phyloP scores from a whole-genome alignment of 2,797 vertebrate species.

The Gouania willdenowi region DNA sequence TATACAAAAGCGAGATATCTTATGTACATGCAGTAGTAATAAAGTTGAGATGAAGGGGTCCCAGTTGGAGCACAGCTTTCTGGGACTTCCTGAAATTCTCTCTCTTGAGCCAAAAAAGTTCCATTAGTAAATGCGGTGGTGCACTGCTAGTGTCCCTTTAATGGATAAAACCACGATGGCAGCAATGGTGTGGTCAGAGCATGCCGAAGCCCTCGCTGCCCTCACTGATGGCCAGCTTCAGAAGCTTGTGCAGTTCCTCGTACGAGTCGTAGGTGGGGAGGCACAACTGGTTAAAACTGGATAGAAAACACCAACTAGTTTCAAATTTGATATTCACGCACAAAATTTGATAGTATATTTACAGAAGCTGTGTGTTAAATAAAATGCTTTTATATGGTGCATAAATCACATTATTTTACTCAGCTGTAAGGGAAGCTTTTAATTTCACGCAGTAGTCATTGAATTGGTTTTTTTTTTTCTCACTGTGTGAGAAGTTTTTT shows the following conservation, averaged over 20 bases:
- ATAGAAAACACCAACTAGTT: too few relatives aligned
- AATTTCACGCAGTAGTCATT: too few relatives aligned
- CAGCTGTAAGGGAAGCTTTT: too few relatives aligned
- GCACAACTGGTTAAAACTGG: constrained; percentile 99
- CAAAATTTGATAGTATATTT: too few relatives aligned
- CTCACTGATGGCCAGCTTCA: constrained; percentile 98
- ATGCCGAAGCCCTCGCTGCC: constrained; percentile 98
- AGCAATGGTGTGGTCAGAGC: constrained; percentile 78
- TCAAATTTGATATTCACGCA: too few relatives aligned
- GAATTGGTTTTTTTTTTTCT: too few relatives aligned
- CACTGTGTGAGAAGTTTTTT: too few relatives aligned
- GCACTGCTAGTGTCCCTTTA: constrained; percentile 12
- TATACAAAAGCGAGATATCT: constrained; percentile 39
- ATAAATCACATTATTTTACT: too few relatives aligned
- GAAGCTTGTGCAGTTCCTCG: constrained; percentile 97
- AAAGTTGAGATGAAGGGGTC: constrained; percentile 26
- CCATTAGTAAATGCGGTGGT: constrained; percentile 5
- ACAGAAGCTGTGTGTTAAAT: too few relatives aligned
- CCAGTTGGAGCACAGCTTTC: constrained; percentile 22
- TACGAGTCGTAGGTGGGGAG: constrained; percentile 98
- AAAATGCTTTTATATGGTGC: too few relatives aligned
- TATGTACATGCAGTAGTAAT: constrained; percentile 59
- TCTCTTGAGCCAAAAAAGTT: constrained; percentile 36
- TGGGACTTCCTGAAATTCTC: constrained; percentile 18
- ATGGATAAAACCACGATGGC: constrained; percentile 17